Conservation (phyloP, 2,888 invertebrate genomes). For the Bursaphelenchus okinawaensis region DNA sequence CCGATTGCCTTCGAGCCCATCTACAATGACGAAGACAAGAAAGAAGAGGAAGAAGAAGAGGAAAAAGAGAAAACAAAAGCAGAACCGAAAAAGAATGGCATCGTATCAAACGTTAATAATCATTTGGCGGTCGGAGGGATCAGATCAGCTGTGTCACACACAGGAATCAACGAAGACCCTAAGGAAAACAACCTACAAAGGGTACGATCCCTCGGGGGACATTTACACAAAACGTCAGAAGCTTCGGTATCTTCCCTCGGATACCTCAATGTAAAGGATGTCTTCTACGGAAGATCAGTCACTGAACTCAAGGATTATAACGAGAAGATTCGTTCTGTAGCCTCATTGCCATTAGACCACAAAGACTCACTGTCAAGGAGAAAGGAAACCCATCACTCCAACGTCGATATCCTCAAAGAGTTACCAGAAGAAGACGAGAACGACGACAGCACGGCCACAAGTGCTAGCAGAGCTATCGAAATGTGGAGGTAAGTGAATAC, state of each 20-base stretch:
- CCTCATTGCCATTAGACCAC: slow-evolving; percentile 34
- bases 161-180: slow-evolving; percentile 17
- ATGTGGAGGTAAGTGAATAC: slow-evolving; percentile 29
- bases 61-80: slow-evolving; percentile 9
- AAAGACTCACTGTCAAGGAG: slow-evolving; percentile 2
- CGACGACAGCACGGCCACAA: slow-evolving; percentile 21
- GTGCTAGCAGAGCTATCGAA: slow-evolving; percentile 32
- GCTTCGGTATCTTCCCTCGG: slow-evolving; percentile 32
- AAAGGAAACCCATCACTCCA: slow-evolving; percentile 7
- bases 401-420: slow-evolving; percentile 5
- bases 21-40: slow-evolving; percentile 39
- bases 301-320: slow-evolving; percentile 78
- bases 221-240: slow-evolving; percentile 18
- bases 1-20: slow-evolving; percentile 65
- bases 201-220: slow-evolving; percentile 21
- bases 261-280: slow-evolving; percentile 65
- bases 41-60: slow-evolving; percentile 19
- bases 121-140: not conserved
- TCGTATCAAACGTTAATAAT: not conserved
- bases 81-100: slow-evolving; percentile 5
- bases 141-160: slow-evolving; percentile 26
- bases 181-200: slow-evolving; percentile 20
- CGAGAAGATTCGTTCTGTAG: slow-evolving; percentile 34
- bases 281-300: slow-evolving; percentile 82
- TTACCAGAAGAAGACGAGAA: slow-evolving; percentile 30